Evolutionary conservation across 2,888 invertebrate genomes (phyloP).

Genomic region (Hirtodrosophila trivittata): DNA sequence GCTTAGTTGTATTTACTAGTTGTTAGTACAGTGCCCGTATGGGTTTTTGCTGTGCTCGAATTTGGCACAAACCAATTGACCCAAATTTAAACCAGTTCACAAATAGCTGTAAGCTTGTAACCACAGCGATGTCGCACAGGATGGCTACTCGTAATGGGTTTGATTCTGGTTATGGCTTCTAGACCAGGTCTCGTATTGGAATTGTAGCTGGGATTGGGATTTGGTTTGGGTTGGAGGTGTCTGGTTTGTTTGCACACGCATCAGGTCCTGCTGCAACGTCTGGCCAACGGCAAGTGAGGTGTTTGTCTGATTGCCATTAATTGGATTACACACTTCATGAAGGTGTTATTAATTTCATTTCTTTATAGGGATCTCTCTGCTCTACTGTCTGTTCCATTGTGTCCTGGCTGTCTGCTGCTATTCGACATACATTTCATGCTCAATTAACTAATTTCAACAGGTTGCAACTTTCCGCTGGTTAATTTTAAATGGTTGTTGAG

Average conservation of each 20-base stretch:
- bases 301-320: slow-evolving; percentile 56
- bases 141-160: slow-evolving; percentile 4
- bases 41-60: slow-evolving; percentile 30
- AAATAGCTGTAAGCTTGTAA: slow-evolving; percentile 71
- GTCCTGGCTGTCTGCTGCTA: neutral
- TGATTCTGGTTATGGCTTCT: neutral
- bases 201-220: neutral
- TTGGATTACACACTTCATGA: slow-evolving; percentile 58
- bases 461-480: slow-evolving; percentile 16
- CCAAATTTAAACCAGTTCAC: slow-evolving; percentile 75
- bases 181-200: slow-evolving; percentile 4
- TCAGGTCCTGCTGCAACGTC: slow-evolving; percentile 4
- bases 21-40: slow-evolving; percentile 5
- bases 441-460: slow-evolving; percentile 46
- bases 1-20: slow-evolving; percentile 34
- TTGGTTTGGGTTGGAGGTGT: slow-evolving; percentile 4
- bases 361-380: slow-evolving; percentile 18
- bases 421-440: slow-evolving; percentile 50
- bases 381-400: neutral
- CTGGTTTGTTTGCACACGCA: slow-evolving; percentile 1
- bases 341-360: slow-evolving; percentile 65
- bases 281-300: neutral
- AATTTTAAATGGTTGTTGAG: slow-evolving; percentile 1
- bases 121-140: slow-evolving; percentile 33
- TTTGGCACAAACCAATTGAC: slow-evolving; percentile 76